Evolutionary conservation across 2,797 vertebrate species (phyloP).

Genomic region (Tympanoctomys barrerae): DNA sequence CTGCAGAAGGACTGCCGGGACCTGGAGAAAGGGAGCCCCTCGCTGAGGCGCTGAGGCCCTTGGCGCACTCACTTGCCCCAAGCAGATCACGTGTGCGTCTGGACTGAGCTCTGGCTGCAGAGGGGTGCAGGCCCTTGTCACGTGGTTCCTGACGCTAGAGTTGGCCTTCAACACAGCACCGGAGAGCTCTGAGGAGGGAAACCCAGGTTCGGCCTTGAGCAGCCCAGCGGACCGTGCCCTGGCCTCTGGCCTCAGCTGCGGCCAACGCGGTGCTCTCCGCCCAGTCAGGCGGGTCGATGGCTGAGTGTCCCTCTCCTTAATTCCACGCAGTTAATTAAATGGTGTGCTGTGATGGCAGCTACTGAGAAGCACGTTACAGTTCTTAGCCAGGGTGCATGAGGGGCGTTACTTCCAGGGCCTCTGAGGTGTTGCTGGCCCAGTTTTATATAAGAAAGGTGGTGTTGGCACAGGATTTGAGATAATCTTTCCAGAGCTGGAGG

Average conservation of each 20-base stretch:
- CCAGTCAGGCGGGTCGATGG: slow-evolving; percentile 22
- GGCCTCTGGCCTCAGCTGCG: neutral
- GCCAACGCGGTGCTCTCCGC: slow-evolving; percentile 41
- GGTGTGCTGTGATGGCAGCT: neutral
- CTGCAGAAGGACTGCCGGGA: slow-evolving; percentile 94
- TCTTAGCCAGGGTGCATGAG: slow-evolving; percentile 60
- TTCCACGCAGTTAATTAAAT: slow-evolving; percentile 70
- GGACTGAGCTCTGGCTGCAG: slow-evolving; percentile 57
- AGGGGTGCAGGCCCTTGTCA: slow-evolving; percentile 63
- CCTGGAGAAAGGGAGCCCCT: slow-evolving; percentile 92
- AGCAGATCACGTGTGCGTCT: slow-evolving; percentile 20
- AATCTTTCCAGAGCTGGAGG: slow-evolving; percentile 60
- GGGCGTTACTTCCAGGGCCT: slow-evolving; percentile 55
- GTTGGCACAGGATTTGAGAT: slow-evolving; percentile 51
- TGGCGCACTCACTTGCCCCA: neutral
- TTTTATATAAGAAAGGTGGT: slow-evolving; percentile 62
- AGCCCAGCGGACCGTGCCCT: slow-evolving; percentile 26
- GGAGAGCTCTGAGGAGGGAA: slow-evolving; percentile 21
- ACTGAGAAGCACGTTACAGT: slow-evolving; percentile 57
- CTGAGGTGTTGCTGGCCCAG: slow-evolving; percentile 60
- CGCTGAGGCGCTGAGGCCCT: slow-evolving; percentile 90
- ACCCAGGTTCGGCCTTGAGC: slow-evolving; percentile 85
- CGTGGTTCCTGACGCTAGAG: slow-evolving; percentile 73
- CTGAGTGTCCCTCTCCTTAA: neutral
- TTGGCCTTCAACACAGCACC: slow-evolving; percentile 84